These are phyloP conservation scores for Bombus confusus DNA, from an alignment of 1,140 invertebrate species.

Conservation along the genomic window DNA sequence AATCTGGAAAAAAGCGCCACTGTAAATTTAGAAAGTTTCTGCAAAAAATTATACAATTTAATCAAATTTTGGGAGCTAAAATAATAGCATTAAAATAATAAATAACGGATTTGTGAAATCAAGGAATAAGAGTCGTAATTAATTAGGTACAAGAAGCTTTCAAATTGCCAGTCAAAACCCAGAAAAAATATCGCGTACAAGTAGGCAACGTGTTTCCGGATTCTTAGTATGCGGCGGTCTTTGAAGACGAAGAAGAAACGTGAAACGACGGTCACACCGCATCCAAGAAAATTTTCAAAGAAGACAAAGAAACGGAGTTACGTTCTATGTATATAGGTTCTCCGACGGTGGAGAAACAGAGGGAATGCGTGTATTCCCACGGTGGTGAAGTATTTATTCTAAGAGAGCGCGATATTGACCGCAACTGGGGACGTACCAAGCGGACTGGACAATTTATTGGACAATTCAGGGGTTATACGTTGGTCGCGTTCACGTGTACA, in stretches of 20 bases:
- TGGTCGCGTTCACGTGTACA: constrained; percentile 43
- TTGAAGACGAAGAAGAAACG: not conserved
- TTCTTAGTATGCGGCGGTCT: not conserved
- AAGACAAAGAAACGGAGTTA: constrained; percentile 2
- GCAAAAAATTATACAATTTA: too few relatives aligned
- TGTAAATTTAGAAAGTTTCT: too few relatives aligned
- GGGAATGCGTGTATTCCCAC: constrained; percentile 74
- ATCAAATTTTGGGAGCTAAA: too few relatives aligned
- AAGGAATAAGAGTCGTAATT: too few relatives aligned
- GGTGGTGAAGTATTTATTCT: constrained; percentile 78
- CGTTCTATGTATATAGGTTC: constrained; percentile 55
- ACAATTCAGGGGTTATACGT: constrained; percentile 46
- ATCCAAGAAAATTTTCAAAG: not conserved
- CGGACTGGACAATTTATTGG: constrained; percentile 68
- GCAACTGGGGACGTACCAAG: constrained; percentile 70
- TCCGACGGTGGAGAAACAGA: constrained; percentile 41
- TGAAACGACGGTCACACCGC: too few relatives aligned
- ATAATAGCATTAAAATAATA: too few relatives aligned
- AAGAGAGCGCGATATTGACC: constrained; percentile 80
- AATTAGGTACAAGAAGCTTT: too few relatives aligned
- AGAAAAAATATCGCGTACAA: not conserved
- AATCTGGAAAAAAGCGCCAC: too few relatives aligned
- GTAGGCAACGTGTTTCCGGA: not conserved
- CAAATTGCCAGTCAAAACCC: too few relatives aligned
- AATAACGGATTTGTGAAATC: too few relatives aligned